phyloP scores from a whole-genome alignment of 2,113 vertebrate species.

The Gambusia holbrooki region DNA sequence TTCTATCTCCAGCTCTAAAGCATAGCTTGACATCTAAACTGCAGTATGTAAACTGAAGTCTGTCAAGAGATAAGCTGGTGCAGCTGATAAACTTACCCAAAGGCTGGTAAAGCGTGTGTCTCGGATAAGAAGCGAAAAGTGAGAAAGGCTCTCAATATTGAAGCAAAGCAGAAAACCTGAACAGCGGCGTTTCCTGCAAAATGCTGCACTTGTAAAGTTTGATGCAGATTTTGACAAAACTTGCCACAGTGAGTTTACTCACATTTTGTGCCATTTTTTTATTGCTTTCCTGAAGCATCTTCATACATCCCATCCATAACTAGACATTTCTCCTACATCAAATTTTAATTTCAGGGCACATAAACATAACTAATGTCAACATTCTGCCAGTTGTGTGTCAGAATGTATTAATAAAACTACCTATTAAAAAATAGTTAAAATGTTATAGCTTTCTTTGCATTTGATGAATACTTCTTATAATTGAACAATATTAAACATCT shows the following conservation, averaged over 20 bases:
- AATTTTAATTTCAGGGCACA: too few species aligned
- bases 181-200: background rate
- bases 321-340: background rate
- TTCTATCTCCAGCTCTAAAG: background rate
- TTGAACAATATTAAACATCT: too few species aligned
- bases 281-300: background rate
- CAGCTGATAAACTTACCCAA: constrained; percentile 4
- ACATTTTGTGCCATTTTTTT: background rate
- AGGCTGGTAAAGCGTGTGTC: background rate
- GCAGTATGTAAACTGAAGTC: too few species aligned
- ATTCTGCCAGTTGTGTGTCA: too few species aligned
- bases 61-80: background rate
- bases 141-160: background rate
- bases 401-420: too few species aligned
- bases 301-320: background rate
- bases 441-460: too few species aligned
- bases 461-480: too few species aligned
- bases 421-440: too few species aligned
- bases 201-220: background rate
- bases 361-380: too few species aligned
- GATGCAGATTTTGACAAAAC: background rate
- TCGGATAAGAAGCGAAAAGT: background rate
- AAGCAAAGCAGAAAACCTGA: background rate
- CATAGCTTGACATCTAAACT: constrained; percentile 1
- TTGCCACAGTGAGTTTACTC: background rate